Base-by-base conservation (phyloP, 2,113 vertebrate species). In the Poecile atricapillus region DNA sequence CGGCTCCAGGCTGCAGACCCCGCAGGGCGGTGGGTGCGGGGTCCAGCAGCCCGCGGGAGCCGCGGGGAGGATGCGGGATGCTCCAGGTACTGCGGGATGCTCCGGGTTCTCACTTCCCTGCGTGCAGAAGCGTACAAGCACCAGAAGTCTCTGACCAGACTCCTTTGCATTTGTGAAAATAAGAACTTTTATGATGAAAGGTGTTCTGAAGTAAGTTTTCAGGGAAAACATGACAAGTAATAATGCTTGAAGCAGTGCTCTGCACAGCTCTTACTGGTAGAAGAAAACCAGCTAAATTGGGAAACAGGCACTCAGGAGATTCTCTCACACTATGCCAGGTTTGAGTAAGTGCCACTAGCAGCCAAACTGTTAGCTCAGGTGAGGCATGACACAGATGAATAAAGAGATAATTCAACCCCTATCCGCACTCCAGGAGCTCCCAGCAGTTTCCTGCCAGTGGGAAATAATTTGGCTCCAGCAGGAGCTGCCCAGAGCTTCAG, bases 51-150 rank as follows among this genome's bases (percentile, higher is more conserved):
- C 37, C 9, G 46, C 33, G 11, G 53, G 62, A 47, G 62, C 20
- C 4, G 9, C 6, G 13, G 37, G 35, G 10, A 39, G 41, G 31
- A 4, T 20, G 53, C 1, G 25, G 64, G 37, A 56, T 49, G 60
- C 70, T 56, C 59, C 33, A 9, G 44, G 46, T 4, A 10, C 2
- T 15, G 58, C 0, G 13, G 62, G 39, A 33, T 44, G 46, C 47
- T 76, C 47, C 24, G 2, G 55, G 41, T 4, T 17, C 49, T n/a
- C 56, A 10, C 10, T 44, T 13, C 43, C 27, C 37, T 5, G 0
- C 3, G 0, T 13, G 21, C 33, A 47, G n/a, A 58, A 24, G n/a
- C 1, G 0, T 3, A 24, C 27, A 5, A 63, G 15, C 3, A 23
- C 4, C 67, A 31, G 4, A 13, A 44, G 27, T 16, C 27, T 56